Percentiles rank a stretch among this genome's conserved stretches.
Evolutionary conservation across 2,888 invertebrate species (phyloP).

Genomic region (Enoplolaimus lenunculus): DNA sequence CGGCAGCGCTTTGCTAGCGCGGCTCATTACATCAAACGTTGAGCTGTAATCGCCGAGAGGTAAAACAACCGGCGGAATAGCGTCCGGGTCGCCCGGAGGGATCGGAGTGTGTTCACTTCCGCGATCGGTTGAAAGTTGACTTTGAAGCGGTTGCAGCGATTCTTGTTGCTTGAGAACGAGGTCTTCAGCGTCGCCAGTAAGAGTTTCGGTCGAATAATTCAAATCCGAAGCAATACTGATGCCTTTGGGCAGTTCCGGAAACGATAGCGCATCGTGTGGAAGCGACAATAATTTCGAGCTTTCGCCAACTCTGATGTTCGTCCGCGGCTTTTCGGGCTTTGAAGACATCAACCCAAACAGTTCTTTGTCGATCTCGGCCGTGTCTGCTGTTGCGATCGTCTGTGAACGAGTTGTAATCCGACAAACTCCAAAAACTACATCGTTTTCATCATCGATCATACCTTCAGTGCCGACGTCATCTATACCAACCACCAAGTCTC

Average conservation of each 20-base stretch:
- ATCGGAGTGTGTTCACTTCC: too few relatives aligned
- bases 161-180: too few relatives aligned
- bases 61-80: too few relatives aligned
- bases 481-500: neutral
- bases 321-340: neutral
- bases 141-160: too few relatives aligned
- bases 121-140: too few relatives aligned
- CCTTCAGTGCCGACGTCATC: neutral
- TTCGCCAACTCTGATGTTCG: neutral
- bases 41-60: too few relatives aligned
- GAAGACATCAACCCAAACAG: too few relatives aligned
- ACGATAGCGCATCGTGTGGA: neutral
- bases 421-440: neutral
- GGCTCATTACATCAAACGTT: too few relatives aligned
- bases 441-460: neutral
- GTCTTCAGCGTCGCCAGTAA: neutral
- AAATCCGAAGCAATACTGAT: neutral
- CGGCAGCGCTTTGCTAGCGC: too few relatives aligned
- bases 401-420: neutral
- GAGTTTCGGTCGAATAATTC: neutral
- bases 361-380: neutral
- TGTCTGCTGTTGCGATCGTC: neutral
- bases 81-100: too few relatives aligned
- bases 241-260: neutral
- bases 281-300: neutral